Percentiles rank a stretch among this genome's conserved stretches.
These are phyloP conservation scores for Melipona beecheii DNA, from an alignment of 2,888 invertebrate genomes.

Conservation along the genomic window DNA sequence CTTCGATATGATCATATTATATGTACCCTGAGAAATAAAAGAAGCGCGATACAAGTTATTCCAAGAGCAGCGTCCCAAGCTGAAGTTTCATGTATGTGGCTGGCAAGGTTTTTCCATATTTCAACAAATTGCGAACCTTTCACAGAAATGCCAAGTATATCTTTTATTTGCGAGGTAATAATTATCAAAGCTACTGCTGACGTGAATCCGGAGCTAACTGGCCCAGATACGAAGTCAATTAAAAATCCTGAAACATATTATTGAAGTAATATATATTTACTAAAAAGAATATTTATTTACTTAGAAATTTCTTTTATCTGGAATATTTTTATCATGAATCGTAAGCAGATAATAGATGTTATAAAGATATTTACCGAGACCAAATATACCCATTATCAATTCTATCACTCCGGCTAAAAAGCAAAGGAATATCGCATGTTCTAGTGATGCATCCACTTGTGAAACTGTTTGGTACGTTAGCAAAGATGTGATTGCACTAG, in stretches of 20 bases:
- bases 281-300: not conserved
- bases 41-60: constrained; percentile 89
- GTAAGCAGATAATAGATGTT: not conserved
- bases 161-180: constrained; percentile 94
- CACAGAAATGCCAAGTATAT: constrained; percentile 90
- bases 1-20: not conserved
- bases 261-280: not conserved
- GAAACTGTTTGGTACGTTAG: constrained; percentile 92
- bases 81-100: constrained; percentile 88
- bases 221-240: constrained; percentile 95
- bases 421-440: constrained; percentile 90
- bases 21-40: constrained; percentile 91
- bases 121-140: constrained; percentile 91
- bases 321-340: not conserved
- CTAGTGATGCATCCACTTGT: constrained; percentile 86
- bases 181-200: constrained; percentile 96
- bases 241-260: constrained; percentile 88
- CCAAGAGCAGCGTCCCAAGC: constrained; percentile 92
- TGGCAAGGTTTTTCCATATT: constrained; percentile 90
- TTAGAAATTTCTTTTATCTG: not conserved
- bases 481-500: constrained; percentile 95
- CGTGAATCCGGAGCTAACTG: constrained; percentile 95
- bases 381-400: constrained; percentile 92
- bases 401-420: constrained; percentile 91
- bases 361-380: constrained; percentile 86